Evolutionary conservation across 2,888 invertebrate genomes (phyloP), one percentile per base, ranked within the genome.

Genomic region (Yponomeuta cagnagella): DNA sequence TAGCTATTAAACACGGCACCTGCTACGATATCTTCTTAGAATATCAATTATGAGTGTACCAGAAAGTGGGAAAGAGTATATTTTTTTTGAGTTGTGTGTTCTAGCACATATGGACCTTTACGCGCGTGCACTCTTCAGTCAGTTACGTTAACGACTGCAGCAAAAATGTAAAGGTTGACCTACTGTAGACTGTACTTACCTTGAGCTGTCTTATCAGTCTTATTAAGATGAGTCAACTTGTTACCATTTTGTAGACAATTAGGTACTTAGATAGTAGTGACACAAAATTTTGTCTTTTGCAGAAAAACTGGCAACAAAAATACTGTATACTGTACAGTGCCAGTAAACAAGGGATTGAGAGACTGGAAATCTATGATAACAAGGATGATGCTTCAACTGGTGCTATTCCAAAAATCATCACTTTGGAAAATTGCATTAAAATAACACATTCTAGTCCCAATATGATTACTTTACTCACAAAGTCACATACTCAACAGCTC

Each of bases 241-340:
- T 58, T 58, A 58, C 52, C 52, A 58, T 58, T 58, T 58, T 58
- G 8, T 58, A 58, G 52, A 58, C 15, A 58, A 15, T 2, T 58
- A 58, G 15, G 15, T 58, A 15, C 12, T 15, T 58, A 15, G 52
- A 15, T 43, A 43, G 43, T 43, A 6, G 23, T 12, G n/a, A 31
- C 33, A 65, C 31, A 33, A 64, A 6, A 64, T 31, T 64, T 23
- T 64, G 10, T 64, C 64, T 23, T 64, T 68, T 68, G 10, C 92
- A 97, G 97, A 97, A 97, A 96, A 94, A 95, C 70, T 96, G 96
- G 96, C 95, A 95, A 81, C 96, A 95, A 76, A 96, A 95, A 80
- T 95, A 94, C 80, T 96, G 96, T 81, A 93, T 96, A 77, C 90
- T 97, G 43, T 97, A 95, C 81, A 95, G 95, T 88, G 94, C 96